These are phyloP conservation scores for Napeogenes sylphis DNA, from an alignment of 2,888 invertebrate species.

Conservation along the genomic window DNA sequence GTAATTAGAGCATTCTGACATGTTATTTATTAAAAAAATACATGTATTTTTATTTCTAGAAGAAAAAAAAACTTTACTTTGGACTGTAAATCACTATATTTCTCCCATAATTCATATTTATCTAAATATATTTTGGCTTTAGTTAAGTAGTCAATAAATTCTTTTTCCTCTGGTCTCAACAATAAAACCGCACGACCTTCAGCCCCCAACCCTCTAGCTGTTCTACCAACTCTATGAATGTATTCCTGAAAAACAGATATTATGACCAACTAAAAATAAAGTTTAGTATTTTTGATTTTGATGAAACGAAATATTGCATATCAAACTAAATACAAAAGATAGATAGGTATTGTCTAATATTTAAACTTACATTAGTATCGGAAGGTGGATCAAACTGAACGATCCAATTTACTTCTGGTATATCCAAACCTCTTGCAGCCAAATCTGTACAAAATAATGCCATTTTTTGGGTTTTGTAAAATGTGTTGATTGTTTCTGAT, in stretches of 20 bases:
- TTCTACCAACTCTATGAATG: conserved; percentile 98
- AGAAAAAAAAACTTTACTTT: conserved; percentile 44
- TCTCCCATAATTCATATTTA: conserved; percentile 81
- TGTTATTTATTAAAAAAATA: too few species aligned
- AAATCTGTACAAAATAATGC: conserved; percentile 98
- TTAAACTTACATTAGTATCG: conserved; percentile 89
- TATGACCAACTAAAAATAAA: neutral
- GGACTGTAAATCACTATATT: conserved; percentile 58
- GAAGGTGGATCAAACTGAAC: conserved; percentile 99
- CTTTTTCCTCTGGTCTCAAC: conserved; percentile 94
- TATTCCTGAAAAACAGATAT: conserved; percentile 84
- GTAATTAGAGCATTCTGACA: too few species aligned
- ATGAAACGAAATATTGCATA: neutral
- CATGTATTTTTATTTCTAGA: too few species aligned
- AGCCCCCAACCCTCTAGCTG: conserved; percentile 95
- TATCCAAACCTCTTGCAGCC: conserved; percentile 96
- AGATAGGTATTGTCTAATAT: neutral
- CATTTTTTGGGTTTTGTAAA: conserved; percentile 93
- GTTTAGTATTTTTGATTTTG: too few species aligned
- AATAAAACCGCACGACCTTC: conserved; percentile 95
- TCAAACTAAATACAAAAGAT: neutral
- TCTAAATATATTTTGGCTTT: conserved; percentile 95
- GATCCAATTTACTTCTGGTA: conserved; percentile 99
- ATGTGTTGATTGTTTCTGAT: conserved; percentile 95
- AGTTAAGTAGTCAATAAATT: conserved; percentile 93